Percentiles rank a stretch among this genome's conserved stretches.
These are phyloP conservation scores for Charanyca ferruginea DNA, from an alignment of 2,888 invertebrate genomes.

Conservation along the genomic window DNA sequence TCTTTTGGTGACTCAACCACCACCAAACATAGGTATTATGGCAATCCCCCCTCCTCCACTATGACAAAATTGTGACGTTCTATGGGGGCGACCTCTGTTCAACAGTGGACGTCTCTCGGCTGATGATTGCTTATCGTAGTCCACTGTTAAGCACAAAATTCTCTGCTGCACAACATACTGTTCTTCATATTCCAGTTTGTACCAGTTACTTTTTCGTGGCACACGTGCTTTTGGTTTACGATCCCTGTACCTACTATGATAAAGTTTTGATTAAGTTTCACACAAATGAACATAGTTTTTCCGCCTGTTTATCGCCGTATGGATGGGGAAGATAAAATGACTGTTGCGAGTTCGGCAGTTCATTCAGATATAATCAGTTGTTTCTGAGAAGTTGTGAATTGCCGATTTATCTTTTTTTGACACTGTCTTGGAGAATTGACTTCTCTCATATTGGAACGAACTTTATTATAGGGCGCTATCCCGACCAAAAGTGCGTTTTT, in stretches of 20 bases:
- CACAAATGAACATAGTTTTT: constrained; percentile 54
- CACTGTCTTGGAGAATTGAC: neutral
- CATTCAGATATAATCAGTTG: constrained; percentile 44
- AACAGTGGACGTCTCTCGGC: too few relatives aligned
- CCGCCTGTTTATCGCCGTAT: constrained; percentile 42
- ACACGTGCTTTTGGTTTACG: neutral
- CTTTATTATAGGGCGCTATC: too few relatives aligned
- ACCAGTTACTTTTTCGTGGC: neutral
- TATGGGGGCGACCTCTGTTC: too few relatives aligned
- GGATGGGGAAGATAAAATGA: constrained; percentile 34
- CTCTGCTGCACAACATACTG: too few relatives aligned
- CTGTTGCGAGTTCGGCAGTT: constrained; percentile 34
- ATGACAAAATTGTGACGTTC: too few relatives aligned
- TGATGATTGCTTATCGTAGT: too few relatives aligned
- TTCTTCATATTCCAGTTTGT: neutral
- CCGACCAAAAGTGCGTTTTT: too few relatives aligned
- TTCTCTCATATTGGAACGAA: too few relatives aligned
- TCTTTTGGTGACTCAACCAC: too few relatives aligned
- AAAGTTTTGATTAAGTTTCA: constrained; percentile 65
- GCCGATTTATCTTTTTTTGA: constrained; percentile 30
- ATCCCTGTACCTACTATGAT: constrained; percentile 44
- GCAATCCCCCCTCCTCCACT: too few relatives aligned
- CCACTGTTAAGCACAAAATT: too few relatives aligned
- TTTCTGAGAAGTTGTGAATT: constrained; percentile 22
- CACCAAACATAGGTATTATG: too few relatives aligned